Conservation (phyloP, 1,140 invertebrate genomes). For the Samia ricini region DNA sequence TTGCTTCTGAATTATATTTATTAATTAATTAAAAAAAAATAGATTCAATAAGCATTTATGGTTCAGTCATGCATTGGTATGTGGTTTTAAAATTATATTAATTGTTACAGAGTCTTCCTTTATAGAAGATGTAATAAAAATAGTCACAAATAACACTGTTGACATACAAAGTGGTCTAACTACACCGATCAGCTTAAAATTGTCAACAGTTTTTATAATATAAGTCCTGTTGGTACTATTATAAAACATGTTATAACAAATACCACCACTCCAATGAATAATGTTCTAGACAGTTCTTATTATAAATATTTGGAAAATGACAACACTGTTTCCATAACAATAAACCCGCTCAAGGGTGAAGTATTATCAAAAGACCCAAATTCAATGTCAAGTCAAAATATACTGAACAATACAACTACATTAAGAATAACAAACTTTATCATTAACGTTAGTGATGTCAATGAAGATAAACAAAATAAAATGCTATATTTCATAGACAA, state of each 20-base stretch:
- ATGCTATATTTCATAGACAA: neutral
- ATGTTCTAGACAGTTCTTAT: neutral
- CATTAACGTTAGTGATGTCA: neutral
- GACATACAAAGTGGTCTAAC: neutral
- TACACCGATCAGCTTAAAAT: neutral
- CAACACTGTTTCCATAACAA: neutral
- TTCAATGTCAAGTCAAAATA: neutral
- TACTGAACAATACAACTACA: neutral
- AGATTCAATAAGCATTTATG: too few species aligned
- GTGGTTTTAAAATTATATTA: neutral
- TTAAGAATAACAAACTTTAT: neutral
- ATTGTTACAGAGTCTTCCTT: neutral
- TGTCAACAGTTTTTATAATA: neutral
- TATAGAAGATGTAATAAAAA: neutral
- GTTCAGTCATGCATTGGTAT: too few species aligned
- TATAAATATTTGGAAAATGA: neutral
- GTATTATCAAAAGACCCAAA: neutral
- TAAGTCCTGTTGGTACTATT: neutral
- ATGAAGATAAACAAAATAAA: neutral
- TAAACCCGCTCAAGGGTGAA: neutral
- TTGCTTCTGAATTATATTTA: too few species aligned
- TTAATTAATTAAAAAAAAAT: too few species aligned
- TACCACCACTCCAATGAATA: neutral
- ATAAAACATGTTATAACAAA: neutral
- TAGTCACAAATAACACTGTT: neutral